A percentile compares a stretch with the other conserved stretches of the same genome.
phyloP scores from a whole-genome alignment of 2,113 vertebrate genomes.

The Eira barbara region DNA sequence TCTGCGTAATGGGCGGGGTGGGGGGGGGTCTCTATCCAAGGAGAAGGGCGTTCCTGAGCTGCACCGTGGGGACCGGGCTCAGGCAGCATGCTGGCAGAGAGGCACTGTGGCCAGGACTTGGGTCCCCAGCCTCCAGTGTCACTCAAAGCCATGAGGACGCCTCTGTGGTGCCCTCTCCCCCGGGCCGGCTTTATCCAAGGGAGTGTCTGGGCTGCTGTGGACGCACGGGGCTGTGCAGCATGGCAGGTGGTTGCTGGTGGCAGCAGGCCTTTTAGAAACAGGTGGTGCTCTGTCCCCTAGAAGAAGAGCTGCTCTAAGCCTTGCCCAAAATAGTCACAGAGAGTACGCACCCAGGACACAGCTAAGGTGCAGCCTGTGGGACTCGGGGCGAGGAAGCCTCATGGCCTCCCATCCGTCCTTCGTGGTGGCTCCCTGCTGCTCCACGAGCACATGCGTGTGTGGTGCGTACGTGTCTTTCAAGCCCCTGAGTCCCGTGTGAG shows the following conservation, averaged over 20 bases:
- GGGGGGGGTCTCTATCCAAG: not conserved
- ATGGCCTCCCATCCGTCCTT: not conserved
- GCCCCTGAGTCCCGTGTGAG: not conserved
- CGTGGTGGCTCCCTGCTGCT: accelerated
- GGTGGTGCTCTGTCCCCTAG: not conserved
- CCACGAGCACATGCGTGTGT: accelerated
- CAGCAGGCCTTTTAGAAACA: accelerated
- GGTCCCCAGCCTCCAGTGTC: not conserved
- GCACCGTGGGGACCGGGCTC: not conserved
- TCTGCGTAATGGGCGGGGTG: not conserved
- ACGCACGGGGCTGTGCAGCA: accelerated
- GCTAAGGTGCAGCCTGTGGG: accelerated
- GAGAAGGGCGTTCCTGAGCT: not conserved
- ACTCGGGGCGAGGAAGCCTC: accelerated
- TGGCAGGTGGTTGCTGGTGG: accelerated
- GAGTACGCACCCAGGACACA: not conserved
- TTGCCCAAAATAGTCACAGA: not conserved
- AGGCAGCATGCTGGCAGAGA: not conserved
- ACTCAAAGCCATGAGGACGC: not conserved
- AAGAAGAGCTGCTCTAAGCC: not conserved
- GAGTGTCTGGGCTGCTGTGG: not conserved
- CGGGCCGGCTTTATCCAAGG: not conserved
- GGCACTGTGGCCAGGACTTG: not conserved
- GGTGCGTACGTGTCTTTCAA: not conserved
- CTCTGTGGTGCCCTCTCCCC: not conserved